Evolutionary conservation across 1,140 invertebrate species (phyloP).

Genomic region (Papilio glaucus): DNA sequence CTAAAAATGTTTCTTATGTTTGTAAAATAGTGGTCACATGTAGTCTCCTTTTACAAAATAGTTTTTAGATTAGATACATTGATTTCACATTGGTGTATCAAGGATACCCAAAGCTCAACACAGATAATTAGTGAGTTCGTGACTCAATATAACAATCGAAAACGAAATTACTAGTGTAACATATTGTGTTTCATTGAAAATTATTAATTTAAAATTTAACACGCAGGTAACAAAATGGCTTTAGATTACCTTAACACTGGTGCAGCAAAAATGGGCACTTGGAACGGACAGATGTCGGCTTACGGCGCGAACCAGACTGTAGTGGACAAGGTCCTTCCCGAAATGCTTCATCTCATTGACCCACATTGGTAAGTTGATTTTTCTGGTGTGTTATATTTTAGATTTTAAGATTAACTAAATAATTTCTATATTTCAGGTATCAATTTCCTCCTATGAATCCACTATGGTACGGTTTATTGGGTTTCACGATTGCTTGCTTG

Average conservation of each 20-base stretch:
- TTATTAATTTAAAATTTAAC: constrained; percentile 7
- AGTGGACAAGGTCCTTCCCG: constrained; percentile 83
- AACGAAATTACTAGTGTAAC: no score
- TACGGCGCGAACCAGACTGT: constrained; percentile 80
- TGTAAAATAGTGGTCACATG: no score
- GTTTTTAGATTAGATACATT: no score
- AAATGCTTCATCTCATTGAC: constrained; percentile 86
- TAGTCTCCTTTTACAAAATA: no score
- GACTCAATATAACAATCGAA: no score
- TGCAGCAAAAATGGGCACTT: constrained; percentile 73
- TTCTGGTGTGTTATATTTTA: background rate
- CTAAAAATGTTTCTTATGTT: no score
- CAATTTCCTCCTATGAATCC: constrained; percentile 87
- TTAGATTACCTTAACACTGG: constrained; percentile 72
- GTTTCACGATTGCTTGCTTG: constrained; percentile 85
- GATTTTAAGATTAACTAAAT: background rate
- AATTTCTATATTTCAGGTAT: constrained; percentile 71
- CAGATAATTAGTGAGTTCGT: no score
- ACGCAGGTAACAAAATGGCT: constrained; percentile 59
- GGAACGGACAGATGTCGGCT: constrained; percentile 77
- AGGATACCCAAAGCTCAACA: no score
- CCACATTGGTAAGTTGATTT: constrained; percentile 82
- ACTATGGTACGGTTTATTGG: constrained; percentile 86
- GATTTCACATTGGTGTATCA: no score
- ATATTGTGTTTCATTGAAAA: background rate